Conservation (phyloP, 2,888 invertebrate species). For the Cryptus armator region DNA sequence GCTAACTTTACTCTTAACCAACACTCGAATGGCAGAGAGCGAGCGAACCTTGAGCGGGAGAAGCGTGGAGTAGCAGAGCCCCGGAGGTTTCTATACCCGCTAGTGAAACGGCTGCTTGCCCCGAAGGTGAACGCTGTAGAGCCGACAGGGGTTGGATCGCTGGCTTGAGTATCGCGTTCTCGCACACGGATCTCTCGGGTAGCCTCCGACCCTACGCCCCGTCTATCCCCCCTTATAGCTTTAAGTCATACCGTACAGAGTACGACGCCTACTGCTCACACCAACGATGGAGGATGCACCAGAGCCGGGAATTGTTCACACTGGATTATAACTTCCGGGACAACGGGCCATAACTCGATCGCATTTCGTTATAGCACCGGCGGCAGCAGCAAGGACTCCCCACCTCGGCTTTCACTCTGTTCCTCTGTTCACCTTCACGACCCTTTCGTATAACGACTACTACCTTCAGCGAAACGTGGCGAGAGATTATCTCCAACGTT, state of each 20-base stretch:
- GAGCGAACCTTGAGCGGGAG: not conserved
- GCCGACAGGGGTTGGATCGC: constrained; percentile 27
- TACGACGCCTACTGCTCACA: not conserved
- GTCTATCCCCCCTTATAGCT: constrained; percentile 30
- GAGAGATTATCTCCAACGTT: constrained; percentile 45
- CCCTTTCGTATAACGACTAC: constrained; percentile 6
- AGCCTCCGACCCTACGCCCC: constrained; percentile 37
- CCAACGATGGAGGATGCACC: constrained; percentile 22
- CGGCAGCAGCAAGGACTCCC: constrained; percentile 1
- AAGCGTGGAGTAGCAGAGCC: constrained; percentile 16
- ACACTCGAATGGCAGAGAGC: constrained; percentile 25
- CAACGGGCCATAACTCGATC: constrained; percentile 72
- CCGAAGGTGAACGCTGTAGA: constrained; percentile 19
- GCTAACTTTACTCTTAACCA: constrained; percentile 74
- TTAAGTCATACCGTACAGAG: constrained; percentile 52
- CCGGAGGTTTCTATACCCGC: not conserved
- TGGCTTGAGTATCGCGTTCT: constrained; percentile 43
- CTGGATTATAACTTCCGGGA: constrained; percentile 76
- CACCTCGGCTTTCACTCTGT: not conserved
- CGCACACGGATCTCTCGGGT: constrained; percentile 42
- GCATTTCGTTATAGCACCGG: constrained; percentile 57
- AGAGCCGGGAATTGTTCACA: constrained; percentile 74
- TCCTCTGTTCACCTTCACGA: constrained; percentile 20
- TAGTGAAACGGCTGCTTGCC: constrained; percentile 49
- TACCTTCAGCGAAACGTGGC: constrained; percentile 37